Conservation (phyloP, 1,140 invertebrate species). For the Eriosoma lanigerum region DNA sequence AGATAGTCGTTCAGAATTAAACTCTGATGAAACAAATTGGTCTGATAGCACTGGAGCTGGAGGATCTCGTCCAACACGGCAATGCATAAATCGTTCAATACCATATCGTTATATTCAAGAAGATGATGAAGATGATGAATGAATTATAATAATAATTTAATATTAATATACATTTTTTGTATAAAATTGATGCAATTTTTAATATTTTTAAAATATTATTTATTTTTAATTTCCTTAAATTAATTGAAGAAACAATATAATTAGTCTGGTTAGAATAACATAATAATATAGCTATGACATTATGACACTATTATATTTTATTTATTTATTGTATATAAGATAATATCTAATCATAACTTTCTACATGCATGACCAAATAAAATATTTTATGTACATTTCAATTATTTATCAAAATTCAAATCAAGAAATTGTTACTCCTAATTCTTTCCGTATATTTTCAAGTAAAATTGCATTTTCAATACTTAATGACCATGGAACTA, state of each 20-base stretch:
- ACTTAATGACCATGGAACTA: slow-evolving; percentile 15
- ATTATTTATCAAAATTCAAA: neutral
- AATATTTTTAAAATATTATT: neutral
- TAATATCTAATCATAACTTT: too few species aligned
- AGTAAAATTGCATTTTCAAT: slow-evolving; percentile 24
- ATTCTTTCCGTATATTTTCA: slow-evolving; percentile 35
- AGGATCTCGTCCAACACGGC: slow-evolving; percentile 55
- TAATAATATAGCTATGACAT: neutral
- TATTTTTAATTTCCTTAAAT: neutral
- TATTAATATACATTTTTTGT: neutral
- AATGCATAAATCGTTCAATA: slow-evolving; percentile 55
- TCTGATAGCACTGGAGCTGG: slow-evolving; percentile 50
- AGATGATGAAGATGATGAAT: slow-evolving; percentile 55
- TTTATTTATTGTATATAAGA: too few species aligned
- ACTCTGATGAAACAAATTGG: slow-evolving; percentile 51
- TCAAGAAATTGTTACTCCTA: slow-evolving; percentile 19
- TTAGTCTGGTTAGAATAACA: too few species aligned
- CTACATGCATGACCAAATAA: too few species aligned
- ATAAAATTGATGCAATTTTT: neutral
- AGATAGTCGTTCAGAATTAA: slow-evolving; percentile 29
- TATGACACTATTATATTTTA: neutral
- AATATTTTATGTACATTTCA: neutral
- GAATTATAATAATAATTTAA: neutral
- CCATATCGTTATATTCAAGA: slow-evolving; percentile 56
- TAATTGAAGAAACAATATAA: too few species aligned